Conservation (phyloP, 2,888 invertebrate species). For the Philopedon plagiatum region DNA sequence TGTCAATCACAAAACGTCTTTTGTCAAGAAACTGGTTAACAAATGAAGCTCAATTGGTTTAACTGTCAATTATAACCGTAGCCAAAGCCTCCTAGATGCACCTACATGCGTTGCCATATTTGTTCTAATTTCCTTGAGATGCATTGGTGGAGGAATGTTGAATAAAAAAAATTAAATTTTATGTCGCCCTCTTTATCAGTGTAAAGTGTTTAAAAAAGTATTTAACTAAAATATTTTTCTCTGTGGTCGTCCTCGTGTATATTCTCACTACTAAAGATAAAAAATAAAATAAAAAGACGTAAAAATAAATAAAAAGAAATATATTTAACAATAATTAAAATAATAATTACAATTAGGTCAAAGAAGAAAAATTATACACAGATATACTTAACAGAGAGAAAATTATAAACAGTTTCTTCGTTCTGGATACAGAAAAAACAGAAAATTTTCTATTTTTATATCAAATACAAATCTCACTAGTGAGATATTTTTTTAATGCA, state of each 20-base stretch:
- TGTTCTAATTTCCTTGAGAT: too few species aligned
- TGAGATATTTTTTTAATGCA: background rate
- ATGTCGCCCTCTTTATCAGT: too few species aligned
- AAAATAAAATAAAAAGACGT: slow-evolving; percentile 18
- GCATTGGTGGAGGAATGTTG: too few species aligned
- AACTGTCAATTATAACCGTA: too few species aligned
- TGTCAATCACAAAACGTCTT: too few species aligned
- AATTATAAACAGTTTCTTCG: slow-evolving; percentile 24
- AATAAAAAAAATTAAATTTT: too few species aligned
- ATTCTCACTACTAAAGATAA: slow-evolving; percentile 8
- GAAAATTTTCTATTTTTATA: background rate
- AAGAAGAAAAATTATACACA: slow-evolving; percentile 35
- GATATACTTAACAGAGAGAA: slow-evolving; percentile 30
- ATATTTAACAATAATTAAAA: slow-evolving; percentile 33
- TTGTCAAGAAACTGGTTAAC: too few species aligned
- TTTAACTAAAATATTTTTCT: background rate
- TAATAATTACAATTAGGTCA: slow-evolving; percentile 35
- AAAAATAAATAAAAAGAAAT: slow-evolving; percentile 28
- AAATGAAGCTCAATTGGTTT: too few species aligned
- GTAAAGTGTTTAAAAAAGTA: too few species aligned
- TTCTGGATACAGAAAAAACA: slow-evolving; percentile 7
- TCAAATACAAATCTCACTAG: background rate
- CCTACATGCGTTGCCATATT: too few species aligned
- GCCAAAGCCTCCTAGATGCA: too few species aligned
- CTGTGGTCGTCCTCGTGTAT: background rate